These are phyloP conservation scores for Drosophila navojoa DNA, from an alignment of 1,140 invertebrate genomes.

Conservation along the genomic window DNA sequence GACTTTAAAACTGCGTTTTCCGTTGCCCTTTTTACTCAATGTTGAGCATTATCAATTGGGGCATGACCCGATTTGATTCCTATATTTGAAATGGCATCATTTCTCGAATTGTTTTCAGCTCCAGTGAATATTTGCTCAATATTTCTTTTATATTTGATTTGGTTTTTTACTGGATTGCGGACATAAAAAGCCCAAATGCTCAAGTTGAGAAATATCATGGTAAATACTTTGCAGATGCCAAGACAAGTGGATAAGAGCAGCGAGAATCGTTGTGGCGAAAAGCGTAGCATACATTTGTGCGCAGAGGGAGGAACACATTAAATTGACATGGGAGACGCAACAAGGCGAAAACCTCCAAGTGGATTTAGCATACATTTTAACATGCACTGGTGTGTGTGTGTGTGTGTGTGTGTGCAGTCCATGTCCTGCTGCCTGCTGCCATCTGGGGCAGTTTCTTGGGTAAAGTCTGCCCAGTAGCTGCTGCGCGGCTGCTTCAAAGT, in stretches of 20 bases:
- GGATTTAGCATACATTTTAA: constrained; percentile 35
- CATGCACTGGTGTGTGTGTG: constrained; percentile 9
- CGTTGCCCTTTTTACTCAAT: not conserved
- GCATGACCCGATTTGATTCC: not conserved
- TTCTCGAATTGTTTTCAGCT: not conserved
- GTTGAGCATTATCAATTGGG: not conserved
- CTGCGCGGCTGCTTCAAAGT: constrained; percentile 55
- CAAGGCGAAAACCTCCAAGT: constrained; percentile 25
- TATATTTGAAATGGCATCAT: not conserved
- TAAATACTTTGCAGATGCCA: constrained; percentile 11
- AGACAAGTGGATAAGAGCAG: constrained; percentile 7
- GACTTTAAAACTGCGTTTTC: not conserved
- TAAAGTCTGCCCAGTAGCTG: constrained; percentile 46
- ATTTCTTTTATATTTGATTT: not conserved
- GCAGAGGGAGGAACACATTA: constrained; percentile 56
- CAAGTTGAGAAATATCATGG: not conserved
- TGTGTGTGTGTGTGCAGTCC: constrained; percentile 19
- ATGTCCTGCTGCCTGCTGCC: constrained; percentile 38
- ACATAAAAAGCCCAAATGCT: not conserved
- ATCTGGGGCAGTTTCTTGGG: constrained; percentile 38
- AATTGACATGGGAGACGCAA: constrained; percentile 36
- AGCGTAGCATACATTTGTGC: constrained; percentile 47
- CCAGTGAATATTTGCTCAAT: not conserved
- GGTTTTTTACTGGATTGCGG: not conserved
- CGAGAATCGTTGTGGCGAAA: constrained; percentile 18